A percentile compares a stretch with the other conserved stretches of the same genome.
These are phyloP conservation scores for Platyscapa corneri DNA, from an alignment of 1,140 invertebrate species.

Conservation along the genomic window DNA sequence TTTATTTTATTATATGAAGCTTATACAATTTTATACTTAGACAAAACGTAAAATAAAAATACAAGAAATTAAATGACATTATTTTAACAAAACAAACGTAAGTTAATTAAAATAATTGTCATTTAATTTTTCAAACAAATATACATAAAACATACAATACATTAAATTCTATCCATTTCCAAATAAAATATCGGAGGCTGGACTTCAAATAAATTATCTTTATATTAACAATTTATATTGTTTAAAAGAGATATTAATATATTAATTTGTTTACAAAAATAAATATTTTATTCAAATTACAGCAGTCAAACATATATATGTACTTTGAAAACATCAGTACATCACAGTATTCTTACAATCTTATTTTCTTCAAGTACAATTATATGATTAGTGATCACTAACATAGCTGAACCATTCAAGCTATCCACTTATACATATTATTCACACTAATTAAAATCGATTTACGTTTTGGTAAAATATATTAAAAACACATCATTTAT, in stretches of 20 bases:
- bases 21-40: not conserved
- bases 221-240: not conserved
- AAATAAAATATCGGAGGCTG: not conserved
- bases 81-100: not conserved
- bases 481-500: not conserved
- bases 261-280: conserved; percentile 43
- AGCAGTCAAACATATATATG: not conserved
- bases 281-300: conserved; percentile 45
- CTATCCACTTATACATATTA: not conserved
- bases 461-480: not conserved
- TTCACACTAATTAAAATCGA: not conserved
- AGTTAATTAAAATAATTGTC: not conserved
- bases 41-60: not conserved
- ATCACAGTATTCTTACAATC: conserved; percentile 27
- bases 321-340: conserved; percentile 19
- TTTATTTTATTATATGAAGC: not conserved
- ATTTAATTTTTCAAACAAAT: not conserved
- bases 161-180: not conserved
- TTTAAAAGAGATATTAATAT: conserved; percentile 9
- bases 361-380: conserved; percentile 26
- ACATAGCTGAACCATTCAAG: not conserved
- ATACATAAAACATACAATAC: not conserved
- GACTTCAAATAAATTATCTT: not conserved
- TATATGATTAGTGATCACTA: not conserved
- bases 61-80: not conserved